Conservation (phyloP, 2,797 vertebrate genomes). For the Rhinophrynus dorsalis region DNA sequence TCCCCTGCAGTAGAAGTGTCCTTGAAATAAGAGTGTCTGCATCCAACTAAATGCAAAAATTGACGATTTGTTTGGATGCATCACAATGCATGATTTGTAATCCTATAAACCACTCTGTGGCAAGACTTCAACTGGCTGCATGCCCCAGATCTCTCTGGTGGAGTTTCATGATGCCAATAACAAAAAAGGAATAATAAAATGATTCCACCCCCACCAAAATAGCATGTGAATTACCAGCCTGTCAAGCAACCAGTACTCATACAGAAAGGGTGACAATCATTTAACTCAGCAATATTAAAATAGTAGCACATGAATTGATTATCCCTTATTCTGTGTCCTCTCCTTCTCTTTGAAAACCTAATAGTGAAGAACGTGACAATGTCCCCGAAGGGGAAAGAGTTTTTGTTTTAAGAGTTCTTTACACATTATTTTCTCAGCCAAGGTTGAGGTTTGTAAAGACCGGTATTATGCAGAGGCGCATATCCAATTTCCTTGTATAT, state of each 20-base stretch:
- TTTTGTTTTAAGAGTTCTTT: neutral
- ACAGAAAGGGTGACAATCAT: neutral
- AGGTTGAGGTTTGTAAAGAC: neutral
- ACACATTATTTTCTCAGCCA: neutral
- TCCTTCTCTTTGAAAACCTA: too few relatives aligned
- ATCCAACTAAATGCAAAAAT: conserved; percentile 24
- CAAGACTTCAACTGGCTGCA: conserved; percentile 24
- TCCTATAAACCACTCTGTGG: conserved; percentile 37
- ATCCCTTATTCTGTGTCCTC: neutral
- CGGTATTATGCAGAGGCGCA: conserved; percentile 11
- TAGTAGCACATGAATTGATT: neutral
- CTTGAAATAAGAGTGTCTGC: conserved; percentile 37
- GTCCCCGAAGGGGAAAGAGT: neutral
- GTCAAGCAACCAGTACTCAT: neutral
- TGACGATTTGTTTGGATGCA: conserved; percentile 35
- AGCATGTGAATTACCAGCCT: neutral
- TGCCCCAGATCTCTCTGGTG: conserved; percentile 26
- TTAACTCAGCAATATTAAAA: neutral
- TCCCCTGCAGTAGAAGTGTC: conserved; percentile 4
- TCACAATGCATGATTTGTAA: conserved; percentile 41
- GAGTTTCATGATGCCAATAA: neutral
- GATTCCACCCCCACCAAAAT: neutral
- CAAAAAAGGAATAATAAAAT: neutral
- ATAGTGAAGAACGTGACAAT: neutral
- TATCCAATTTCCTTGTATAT: conserved; percentile 10